Evolutionary conservation across 2,888 invertebrate genomes (phyloP).

Genomic region (Cheilosia variabilis): DNA sequence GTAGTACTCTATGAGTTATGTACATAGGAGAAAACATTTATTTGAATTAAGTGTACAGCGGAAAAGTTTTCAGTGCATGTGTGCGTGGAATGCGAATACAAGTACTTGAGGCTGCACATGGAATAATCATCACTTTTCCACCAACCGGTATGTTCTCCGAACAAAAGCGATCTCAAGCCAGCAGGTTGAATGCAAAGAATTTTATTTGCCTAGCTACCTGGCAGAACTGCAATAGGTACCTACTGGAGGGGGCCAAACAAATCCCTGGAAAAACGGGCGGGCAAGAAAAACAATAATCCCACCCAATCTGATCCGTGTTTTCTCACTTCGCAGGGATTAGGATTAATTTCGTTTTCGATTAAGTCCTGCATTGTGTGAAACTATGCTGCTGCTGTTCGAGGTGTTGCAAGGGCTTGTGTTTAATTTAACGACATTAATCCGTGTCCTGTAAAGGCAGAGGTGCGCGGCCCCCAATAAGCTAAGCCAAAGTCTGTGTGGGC

Average conservation of each 20-base stretch:
- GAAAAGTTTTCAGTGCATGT: conserved; percentile 54
- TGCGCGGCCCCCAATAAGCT: neutral
- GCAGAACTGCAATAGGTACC: neutral
- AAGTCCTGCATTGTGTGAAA: conserved; percentile 41
- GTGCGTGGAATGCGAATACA: neutral
- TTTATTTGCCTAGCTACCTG: conserved; percentile 62
- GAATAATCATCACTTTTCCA: conserved; percentile 55
- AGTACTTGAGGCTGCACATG: conserved; percentile 17
- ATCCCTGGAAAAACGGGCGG: conserved; percentile 8
- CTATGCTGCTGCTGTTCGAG: conserved; percentile 12
- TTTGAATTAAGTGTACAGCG: conserved; percentile 70
- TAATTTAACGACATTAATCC: conserved; percentile 74
- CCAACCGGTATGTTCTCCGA: conserved; percentile 6
- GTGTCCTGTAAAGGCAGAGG: conserved; percentile 42
- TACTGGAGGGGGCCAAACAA: conserved; percentile 4
- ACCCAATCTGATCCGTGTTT: conserved; percentile 39
- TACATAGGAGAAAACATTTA: conserved; percentile 54
- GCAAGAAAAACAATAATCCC: conserved; percentile 7
- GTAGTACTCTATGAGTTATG: conserved; percentile 42
- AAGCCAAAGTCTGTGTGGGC: conserved; percentile 24
- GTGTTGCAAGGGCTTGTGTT: conserved; percentile 69
- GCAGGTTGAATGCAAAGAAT: conserved; percentile 62
- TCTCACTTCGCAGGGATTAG: conserved; percentile 67
- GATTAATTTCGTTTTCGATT: conserved; percentile 71
- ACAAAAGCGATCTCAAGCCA: conserved; percentile 40